Percentiles rank a stretch among this genome's conserved stretches.
Conservation (phyloP, 2,797 vertebrate genomes). For the Hydrophis major region DNA sequence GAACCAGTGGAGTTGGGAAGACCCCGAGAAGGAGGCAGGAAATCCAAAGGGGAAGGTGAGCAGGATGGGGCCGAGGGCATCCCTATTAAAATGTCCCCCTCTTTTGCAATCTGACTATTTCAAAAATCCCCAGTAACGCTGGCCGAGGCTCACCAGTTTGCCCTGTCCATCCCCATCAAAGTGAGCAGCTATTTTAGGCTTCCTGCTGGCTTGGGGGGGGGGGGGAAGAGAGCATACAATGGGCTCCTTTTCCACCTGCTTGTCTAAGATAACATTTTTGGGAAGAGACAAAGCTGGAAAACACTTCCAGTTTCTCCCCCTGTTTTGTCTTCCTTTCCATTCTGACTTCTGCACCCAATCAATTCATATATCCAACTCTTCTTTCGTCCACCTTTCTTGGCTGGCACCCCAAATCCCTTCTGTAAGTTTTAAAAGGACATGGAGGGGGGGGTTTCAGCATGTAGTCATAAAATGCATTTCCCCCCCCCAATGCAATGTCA, state of each 20-base stretch:
- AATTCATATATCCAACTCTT: not conserved
- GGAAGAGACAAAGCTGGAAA: not conserved
- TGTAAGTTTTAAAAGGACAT: not conserved
- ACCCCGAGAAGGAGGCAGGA: not conserved
- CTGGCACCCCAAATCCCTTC: not conserved
- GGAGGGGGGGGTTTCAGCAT: not conserved
- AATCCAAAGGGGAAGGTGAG: not conserved
- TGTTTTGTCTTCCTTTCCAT: not conserved
- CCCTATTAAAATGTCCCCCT: not conserved
- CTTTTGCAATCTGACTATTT: not conserved
- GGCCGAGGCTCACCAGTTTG: not conserved
- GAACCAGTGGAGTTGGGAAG: not conserved
- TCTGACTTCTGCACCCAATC: not conserved
- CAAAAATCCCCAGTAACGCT: not conserved
- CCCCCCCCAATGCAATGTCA: not conserved
- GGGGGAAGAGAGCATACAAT: not conserved
- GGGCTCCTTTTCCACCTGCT: not conserved
- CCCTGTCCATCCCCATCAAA: not conserved
- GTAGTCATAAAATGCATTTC: not conserved
- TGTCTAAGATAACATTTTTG: not conserved
- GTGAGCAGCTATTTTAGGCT: not conserved
- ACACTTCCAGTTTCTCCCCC: not conserved
- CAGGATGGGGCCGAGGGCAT: not conserved
- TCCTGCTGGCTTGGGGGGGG: not conserved
- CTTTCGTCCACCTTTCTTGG: not conserved